Evolutionary conservation across 2,888 invertebrate species (phyloP).

Genomic region (Acanthosepion pharaonis): DNA sequence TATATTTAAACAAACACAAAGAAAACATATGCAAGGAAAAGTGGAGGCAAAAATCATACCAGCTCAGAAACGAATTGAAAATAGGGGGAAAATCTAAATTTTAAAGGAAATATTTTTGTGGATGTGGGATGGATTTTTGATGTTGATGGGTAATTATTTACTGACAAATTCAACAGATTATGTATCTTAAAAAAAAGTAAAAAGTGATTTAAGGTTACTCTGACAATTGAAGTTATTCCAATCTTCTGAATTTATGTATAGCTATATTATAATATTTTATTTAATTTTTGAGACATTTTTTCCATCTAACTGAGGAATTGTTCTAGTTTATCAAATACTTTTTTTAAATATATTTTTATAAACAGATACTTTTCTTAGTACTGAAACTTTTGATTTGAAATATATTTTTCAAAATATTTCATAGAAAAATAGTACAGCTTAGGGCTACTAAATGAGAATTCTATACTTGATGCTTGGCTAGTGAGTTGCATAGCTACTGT

Average conservation of each 20-base stretch:
- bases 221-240: neutral
- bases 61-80: too few relatives aligned
- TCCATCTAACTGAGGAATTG: neutral
- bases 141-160: conserved; percentile 33
- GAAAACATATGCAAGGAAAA: neutral
- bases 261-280: neutral
- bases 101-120: neutral
- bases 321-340: neutral
- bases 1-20: conserved; percentile 33
- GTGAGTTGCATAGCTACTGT: too few relatives aligned
- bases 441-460: too few relatives aligned
- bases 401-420: too few relatives aligned
- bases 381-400: too few relatives aligned
- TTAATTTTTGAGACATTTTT: neutral
- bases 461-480: too few relatives aligned
- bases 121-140: neutral
- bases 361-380: neutral
- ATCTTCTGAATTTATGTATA: neutral
- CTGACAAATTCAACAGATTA: neutral
- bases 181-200: neutral
- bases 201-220: neutral
- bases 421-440: too few relatives aligned
- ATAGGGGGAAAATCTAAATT: neutral
- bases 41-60: neutral
- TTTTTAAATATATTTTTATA: neutral